A percentile compares a stretch with the other conserved stretches of the same genome.
Evolutionary conservation across 2,888 invertebrate genomes (phyloP).

Genomic region (Masnerella sp.): DNA sequence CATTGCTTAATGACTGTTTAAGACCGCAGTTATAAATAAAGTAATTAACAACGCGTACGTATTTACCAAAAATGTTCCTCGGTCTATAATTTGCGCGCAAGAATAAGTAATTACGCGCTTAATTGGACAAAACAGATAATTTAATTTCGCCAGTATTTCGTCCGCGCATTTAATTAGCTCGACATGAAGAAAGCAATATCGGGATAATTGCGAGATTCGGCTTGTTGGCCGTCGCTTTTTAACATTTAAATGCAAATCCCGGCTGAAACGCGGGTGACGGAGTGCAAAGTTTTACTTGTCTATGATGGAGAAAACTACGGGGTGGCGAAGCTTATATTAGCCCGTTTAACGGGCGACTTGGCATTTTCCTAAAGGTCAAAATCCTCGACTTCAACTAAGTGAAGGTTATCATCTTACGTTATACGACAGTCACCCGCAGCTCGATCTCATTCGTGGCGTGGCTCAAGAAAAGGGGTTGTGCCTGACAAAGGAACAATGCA

Average conservation of each 20-base stretch:
- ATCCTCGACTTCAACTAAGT: constrained; percentile 63
- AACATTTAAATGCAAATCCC: constrained; percentile 54
- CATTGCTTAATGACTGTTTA: constrained; percentile 53
- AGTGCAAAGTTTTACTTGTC: constrained; percentile 45
- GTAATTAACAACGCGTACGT: constrained; percentile 49
- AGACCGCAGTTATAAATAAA: constrained; percentile 51
- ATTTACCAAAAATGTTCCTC: constrained; percentile 39
- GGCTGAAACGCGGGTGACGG: constrained; percentile 27
- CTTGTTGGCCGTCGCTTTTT: constrained; percentile 22
- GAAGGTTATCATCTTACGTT: constrained; percentile 67
- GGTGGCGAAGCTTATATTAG: constrained; percentile 66
- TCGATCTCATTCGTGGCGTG: constrained; percentile 58
- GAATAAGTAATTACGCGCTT: constrained; percentile 37
- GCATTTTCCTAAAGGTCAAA: constrained; percentile 74
- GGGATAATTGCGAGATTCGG: constrained; percentile 3
- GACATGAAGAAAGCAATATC: constrained; percentile 30
- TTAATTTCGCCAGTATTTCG: constrained; percentile 32
- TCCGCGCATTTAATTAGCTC: constrained; percentile 28
- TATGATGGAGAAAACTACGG: constrained; percentile 42
- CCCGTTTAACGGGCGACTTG: constrained; percentile 70
- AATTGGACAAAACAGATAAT: constrained; percentile 42
- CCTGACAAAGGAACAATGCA: constrained; percentile 68
- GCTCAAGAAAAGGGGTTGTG: constrained; percentile 52
- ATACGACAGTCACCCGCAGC: constrained; percentile 64
- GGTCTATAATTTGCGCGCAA: constrained; percentile 39